These are phyloP conservation scores for Drosophila sordidula DNA, from an alignment of 2,888 invertebrate genomes.

Conservation along the genomic window DNA sequence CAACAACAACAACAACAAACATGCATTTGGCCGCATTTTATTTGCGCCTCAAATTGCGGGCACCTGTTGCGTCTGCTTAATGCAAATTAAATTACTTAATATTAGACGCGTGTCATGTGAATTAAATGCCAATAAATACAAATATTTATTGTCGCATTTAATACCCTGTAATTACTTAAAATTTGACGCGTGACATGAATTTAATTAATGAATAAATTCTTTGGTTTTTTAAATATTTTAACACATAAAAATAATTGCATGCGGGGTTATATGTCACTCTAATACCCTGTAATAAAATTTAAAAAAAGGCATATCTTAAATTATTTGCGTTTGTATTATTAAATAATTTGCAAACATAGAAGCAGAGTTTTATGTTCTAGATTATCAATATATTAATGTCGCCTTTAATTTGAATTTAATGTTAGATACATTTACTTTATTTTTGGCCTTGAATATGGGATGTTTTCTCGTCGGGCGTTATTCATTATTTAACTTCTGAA, in stretches of 20 bases:
- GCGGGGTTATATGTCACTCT: too few relatives aligned
- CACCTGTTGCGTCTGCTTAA: slow-evolving; percentile 38
- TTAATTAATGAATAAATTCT: neutral
- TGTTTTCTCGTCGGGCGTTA: too few relatives aligned
- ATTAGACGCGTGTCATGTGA: slow-evolving; percentile 19
- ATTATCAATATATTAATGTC: too few relatives aligned
- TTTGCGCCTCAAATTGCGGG: slow-evolving; percentile 29
- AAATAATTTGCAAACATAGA: too few relatives aligned
- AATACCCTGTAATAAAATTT: too few relatives aligned
- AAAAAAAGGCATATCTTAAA: neutral
- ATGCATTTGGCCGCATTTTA: slow-evolving; percentile 35
- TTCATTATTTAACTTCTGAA: too few relatives aligned
- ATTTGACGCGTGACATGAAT: neutral
- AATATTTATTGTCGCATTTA: neutral
- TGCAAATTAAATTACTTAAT: slow-evolving; percentile 40
- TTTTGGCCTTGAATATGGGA: too few relatives aligned
- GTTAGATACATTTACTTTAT: too few relatives aligned
- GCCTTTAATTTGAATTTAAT: too few relatives aligned
- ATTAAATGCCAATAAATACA: slow-evolving; percentile 21
- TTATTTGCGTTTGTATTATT: neutral
- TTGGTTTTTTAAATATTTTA: too few relatives aligned
- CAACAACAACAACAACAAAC: neutral
- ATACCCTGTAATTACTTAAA: slow-evolving; percentile 13
- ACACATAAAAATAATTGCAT: too few relatives aligned
- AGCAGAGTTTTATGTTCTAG: too few relatives aligned